Percentiles rank a stretch among this genome's conserved stretches.
These are phyloP conservation scores for Mohoua ochrocephala DNA, from an alignment of 2,113 vertebrate species.

Conservation along the genomic window DNA sequence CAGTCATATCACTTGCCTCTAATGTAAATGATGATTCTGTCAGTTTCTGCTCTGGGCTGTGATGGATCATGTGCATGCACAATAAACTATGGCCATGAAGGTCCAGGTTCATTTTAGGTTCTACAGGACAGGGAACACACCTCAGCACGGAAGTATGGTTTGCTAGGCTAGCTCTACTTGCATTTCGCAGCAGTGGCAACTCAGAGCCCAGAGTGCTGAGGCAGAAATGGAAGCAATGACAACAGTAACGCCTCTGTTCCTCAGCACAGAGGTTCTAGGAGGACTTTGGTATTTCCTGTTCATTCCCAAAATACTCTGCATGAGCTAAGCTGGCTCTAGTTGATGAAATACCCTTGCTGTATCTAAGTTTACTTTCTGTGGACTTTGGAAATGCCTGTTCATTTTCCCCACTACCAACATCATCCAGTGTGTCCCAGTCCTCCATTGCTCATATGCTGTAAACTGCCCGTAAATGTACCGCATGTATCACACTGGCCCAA, in stretches of 20 bases:
- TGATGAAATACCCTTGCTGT: neutral
- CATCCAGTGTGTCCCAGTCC: neutral
- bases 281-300: conserved; percentile 5
- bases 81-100: neutral
- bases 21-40: neutral
- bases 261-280: neutral
- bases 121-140: neutral
- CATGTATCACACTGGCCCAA: neutral
- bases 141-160: neutral
- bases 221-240: neutral
- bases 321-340: neutral
- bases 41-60: neutral
- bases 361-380: neutral
- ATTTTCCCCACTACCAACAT: neutral
- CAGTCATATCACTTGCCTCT: neutral
- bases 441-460: neutral
- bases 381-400: neutral
- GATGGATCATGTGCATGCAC: neutral
- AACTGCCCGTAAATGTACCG: neutral
- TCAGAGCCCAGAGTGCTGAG: neutral
- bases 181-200: neutral
- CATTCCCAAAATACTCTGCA: conserved; percentile 16
- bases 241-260: conserved; percentile 6
- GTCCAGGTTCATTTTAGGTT: neutral
- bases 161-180: neutral